phyloP scores from a whole-genome alignment of 2,888 invertebrate species.

The Oligia latruncula region DNA sequence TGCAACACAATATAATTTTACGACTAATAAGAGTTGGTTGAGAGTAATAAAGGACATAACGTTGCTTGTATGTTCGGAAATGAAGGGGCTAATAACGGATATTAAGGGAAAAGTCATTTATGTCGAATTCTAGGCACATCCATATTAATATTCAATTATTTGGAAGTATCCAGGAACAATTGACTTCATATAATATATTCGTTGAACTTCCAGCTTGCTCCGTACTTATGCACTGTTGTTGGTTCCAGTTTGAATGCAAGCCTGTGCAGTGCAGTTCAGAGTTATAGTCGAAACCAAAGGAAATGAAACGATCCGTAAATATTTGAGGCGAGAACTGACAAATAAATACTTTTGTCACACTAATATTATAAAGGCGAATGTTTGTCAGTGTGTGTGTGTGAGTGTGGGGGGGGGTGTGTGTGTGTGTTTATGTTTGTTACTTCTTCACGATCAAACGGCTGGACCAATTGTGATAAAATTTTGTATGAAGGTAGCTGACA shows the following conservation, averaged over 20 bases:
- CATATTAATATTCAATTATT: slow-evolving; percentile 8
- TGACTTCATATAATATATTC: slow-evolving; percentile 13
- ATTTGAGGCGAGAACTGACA: slow-evolving; percentile 3
- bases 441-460: too few relatives aligned
- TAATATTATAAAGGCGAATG: too few relatives aligned
- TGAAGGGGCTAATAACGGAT: slow-evolving; percentile 22
- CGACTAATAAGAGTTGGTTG: slow-evolving; percentile 36
- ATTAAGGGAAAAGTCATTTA: slow-evolving; percentile 29
- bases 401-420: too few relatives aligned
- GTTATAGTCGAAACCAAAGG: slow-evolving; percentile 2
- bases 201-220: slow-evolving; percentile 2
- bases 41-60: slow-evolving; percentile 29
- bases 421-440: too few relatives aligned
- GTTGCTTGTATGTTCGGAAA: slow-evolving; percentile 34
- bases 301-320: slow-evolving; percentile 15
- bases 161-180: slow-evolving; percentile 13
- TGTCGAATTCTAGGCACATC: neutral
- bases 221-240: slow-evolving; percentile 15
- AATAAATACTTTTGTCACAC: neutral
- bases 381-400: too few relatives aligned
- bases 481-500: too few relatives aligned
- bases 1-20: slow-evolving; percentile 40
- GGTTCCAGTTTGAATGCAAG: slow-evolving; percentile 17
- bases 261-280: slow-evolving; percentile 12
- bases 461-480: too few relatives aligned